Base-by-base conservation (phyloP, 2,113 vertebrate species). In the Heterotis niloticus region DNA sequence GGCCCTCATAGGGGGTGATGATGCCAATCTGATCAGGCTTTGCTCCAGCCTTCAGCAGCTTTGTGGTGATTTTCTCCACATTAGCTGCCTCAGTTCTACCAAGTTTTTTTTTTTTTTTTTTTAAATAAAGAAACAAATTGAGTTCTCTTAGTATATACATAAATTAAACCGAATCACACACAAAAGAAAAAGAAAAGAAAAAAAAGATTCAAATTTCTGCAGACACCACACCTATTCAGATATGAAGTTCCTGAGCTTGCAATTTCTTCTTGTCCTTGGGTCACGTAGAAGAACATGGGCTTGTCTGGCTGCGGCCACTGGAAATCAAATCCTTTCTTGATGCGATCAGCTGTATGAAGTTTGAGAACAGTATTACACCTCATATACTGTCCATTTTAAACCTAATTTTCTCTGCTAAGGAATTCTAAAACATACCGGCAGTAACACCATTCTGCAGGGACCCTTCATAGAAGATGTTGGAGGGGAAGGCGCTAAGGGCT, bases 251-350 rank as follows among this genome's bases (percentile, higher is more conserved):
- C 98, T 0, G 98, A 99, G 85, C 98, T 99, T 77, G 98, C 98
- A 0, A 99, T 99, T 87, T 99, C 98, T 84, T 99, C 98, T 87
- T 99, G 98, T 0, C 98, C 97, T 85, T 99, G 97, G 23, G 97
- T 99, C 80, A 99, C 98, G 0, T 99, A 99, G 90, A 99, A 99
- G 85, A 98, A 98, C 98, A 99, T 99, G 5, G 98, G 98, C 79
- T 99, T 99, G 81, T 99, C 98, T 0, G 96, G 96, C 60, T 99
- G 98, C 0, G 98, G 97, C 98, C 98, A 99, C 91, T 99, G 96
- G 92, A 99, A 99, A 85, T 99, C 98, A 79, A 99, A 99, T 0
- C 96, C 98, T 79, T 99, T 99, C 88, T 99, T 99, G 85, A 99
- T 94, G 81, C 98, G 96, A 81, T 99, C 98, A 14, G 94, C 96